Base-by-base conservation (phyloP, 2,797 vertebrate species). In the Champsocephalus gunnari region DNA sequence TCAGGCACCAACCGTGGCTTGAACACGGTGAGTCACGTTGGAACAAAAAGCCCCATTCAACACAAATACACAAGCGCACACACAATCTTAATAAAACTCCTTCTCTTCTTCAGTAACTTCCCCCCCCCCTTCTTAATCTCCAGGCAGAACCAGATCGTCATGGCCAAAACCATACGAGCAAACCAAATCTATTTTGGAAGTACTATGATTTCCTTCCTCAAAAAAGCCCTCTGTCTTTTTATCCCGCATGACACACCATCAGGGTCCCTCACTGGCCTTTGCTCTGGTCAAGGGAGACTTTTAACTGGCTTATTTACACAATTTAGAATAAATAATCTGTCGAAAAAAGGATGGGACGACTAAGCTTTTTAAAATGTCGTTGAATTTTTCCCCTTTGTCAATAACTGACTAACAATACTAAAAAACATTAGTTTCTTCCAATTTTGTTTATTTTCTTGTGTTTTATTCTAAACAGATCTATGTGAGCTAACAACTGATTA, bases 21-120 rank as follows among this genome's bases (percentile, higher is more conserved):
- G 83, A 92, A 80, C 85, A 81, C 71, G 80, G 87, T 94, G 94
- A 94, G 90, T 94, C 94, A 94, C 84, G 71, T 88, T 91, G 87
- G 81, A 91, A 93, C 92, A 94, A 94, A 94, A 93, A 93, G 79
- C 77, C 83, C 87, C 84, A 92, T 94, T 94, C 76, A 94, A 92
- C 86, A 85, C 72, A 73, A 71, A 76, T 81, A 83, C 61, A 78
- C 28, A 70, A 49, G 77, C 58, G 66, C n/a, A 77, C 34, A 72
- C 48, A 83, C 88, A 75, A 50, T 81, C 74, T 87, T 80, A 87
- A 88, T 86, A 87, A 86, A 91, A 80, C 81, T 77, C 65, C 58
- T 21, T 83, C 77, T 84, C 75, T 77, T 82, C 73, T 82, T 82
- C 62, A 67, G 57, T 63, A 57, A 58, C 62, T 45, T 11, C 50